Base-by-base conservation (phyloP, 2,113 vertebrate species). In the Myxocyprinus asiaticus region DNA sequence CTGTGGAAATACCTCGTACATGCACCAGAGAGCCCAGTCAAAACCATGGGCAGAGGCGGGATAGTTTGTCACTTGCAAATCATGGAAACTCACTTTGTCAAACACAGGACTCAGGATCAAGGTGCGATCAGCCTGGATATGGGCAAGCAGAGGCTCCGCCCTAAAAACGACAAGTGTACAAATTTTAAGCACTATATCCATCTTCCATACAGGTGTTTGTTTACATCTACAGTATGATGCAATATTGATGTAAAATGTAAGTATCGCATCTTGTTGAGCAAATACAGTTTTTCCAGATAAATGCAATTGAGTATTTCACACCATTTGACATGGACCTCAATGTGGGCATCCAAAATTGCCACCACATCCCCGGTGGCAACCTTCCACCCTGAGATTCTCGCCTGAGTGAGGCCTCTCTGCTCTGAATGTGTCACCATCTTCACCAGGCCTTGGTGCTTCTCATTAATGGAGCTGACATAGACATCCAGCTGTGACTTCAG, bases 291-390 rank as follows among this genome's bases (percentile, higher is more conserved):
- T 33, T 33, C 22, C 22, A 33, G 22, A 33, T 33, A 33, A 33
- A 33, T 33, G 22, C 4, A 63, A 63, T 9, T 22, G 8, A 11
- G 10, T 15, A 74, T 64, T 64, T 51, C 62, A 76, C 22, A 93
- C 90, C 91, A 95, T 6, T 89, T 86, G 0, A 82, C 0, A 0
- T 92, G 91, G 55, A 94, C 94, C 84, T 95, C 95, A 72, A 94
- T 77, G 78, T 94, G 93, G 61, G 91, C 92, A 7, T 95, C 94
- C 76, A 94, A 82, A 77, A 95, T 94, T 73, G 91, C 93, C 2
- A 94, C 91, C 62, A 93, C 92, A 0, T 95, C 93, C 0, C 91
- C 94, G 0, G n/a, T 78, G 44, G 94, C 89, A 2, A 33, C 78
- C 81, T 82, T 85, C 91, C 91, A 92, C 4, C 92, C 94, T 0